Evolutionary conservation across 2,797 vertebrate genomes (phyloP).

Genomic region (Megalops cyprinoides): DNA sequence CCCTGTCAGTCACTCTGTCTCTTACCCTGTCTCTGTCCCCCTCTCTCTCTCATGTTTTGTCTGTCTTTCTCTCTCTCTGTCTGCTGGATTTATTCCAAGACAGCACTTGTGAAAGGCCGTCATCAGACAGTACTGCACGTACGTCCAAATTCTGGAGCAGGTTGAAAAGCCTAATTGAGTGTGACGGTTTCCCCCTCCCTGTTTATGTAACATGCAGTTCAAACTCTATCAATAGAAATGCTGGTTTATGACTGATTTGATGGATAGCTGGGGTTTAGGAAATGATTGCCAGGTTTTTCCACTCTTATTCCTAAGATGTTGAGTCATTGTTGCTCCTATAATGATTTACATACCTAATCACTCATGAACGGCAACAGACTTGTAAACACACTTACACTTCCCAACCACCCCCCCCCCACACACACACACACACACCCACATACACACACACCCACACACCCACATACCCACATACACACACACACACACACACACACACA

Average conservation of each 20-base stretch:
- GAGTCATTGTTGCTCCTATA: neutral
- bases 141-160: neutral
- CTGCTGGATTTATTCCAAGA: too few relatives aligned
- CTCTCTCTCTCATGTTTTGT: neutral
- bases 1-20: neutral
- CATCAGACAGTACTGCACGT: neutral
- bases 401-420: neutral
- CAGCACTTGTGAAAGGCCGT: neutral
- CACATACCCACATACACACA: neutral
- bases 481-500: neutral
- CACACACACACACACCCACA: neutral
- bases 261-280: neutral
- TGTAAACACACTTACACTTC: neutral
- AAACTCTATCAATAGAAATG: neutral
- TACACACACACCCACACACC: neutral
- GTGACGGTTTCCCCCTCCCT: neutral
- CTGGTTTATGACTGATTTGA: neutral
- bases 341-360: neutral
- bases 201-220: neutral
- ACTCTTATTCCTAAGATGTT: neutral
- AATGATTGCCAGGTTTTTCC: slow-evolving; percentile 18
- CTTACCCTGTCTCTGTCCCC: neutral
- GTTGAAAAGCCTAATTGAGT: neutral
- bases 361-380: neutral
- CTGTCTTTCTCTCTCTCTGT: neutral